Base-by-base conservation (phyloP, 2,113 vertebrate species). In the Oryzias curvinotus region DNA sequence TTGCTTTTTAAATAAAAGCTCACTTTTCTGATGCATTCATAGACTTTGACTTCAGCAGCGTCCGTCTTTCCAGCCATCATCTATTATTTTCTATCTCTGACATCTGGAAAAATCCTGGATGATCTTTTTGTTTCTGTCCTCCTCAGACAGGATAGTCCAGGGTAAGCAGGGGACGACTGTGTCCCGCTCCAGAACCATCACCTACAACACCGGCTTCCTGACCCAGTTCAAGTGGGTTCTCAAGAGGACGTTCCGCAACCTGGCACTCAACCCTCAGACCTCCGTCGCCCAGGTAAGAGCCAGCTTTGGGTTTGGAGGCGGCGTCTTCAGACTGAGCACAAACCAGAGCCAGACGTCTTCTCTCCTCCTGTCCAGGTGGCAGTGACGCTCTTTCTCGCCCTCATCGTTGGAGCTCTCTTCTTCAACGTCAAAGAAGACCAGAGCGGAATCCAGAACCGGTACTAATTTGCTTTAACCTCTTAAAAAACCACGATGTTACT, bases 151-250 rank as follows among this genome's bases (percentile, higher is more conserved):
- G n/a, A 75, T 95, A 2, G n/a, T 81, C 1, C 1, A 5, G 5
- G 81, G 52, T 5, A 78, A 80, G 18, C 78, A 62, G 68, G 73
- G 52, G 19, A 80, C 76, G 61, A 71, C 28, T 21, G 66, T 16
- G 0, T 1, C 45, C 3, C 0, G 58, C 52, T 88, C 88, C 65
- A 89, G 71, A 28, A 90, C 93, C 67, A 89, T 93, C 77, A 91
- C 93, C 0, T 96, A 95, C 62, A 89, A 80, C 73, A 98, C 92
- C 1, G 70, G 94, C 44, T 97, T 98, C 85, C 53, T 78, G 13
- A 96, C 96, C 15, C 97, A 99, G 82, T 91, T 99, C 82, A 91
- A 75, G 58, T 97, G 96, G 95, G 91, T 99, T 66, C 87, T 93
- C 14, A 94, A 58, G 61, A 94, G 96, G 43, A 94, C 94, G 0